Evolutionary conservation across 1,140 invertebrate genomes (phyloP), one percentile per base, ranked within the genome.

Genomic region (Heliconius eleuchia): DNA sequence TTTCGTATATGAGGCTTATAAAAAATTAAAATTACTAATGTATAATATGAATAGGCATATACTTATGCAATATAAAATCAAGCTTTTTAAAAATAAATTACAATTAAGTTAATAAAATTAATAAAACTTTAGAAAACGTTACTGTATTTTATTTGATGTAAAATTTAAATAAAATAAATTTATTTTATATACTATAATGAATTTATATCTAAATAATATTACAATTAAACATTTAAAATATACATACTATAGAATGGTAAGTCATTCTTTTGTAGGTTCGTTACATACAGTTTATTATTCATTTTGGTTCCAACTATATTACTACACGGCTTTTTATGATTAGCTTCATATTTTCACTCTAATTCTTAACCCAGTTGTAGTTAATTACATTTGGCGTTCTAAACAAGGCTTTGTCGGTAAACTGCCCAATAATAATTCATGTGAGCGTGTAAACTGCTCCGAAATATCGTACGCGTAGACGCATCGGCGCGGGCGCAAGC

Each of bases 341-440:
- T 66, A 66, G 60, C 57, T 66, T 66, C 23, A 30, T 66, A 77
- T 79, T 81, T 79, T 81, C 78, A 79, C 84, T 86, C 83, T 83
- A 88, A 88, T 84, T 88, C 83, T 88, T 86, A 90, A 90, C 85
- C 87, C 86, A 87, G 87, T 87, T 87, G 86, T 84, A 90, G 92
- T 92, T 92, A 94, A 92, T 92, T 91, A 91, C 88, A 90, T 91
- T 91, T 83, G 87, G 90, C 77, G 87, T 86, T 86, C 88, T 88
- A 91, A 92, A 92, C 88, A 89, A 92, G 89, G 88, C 90, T 92
- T 92, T 92, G 89, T 89, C 91, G 90, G 91, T 91, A 89, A 89
- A 84, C 76, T 80, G 83, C 80, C 85, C 81, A 85, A 84, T 88
- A 89, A 90, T 92, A 94, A 92, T 77, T 92, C 89, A 92, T 89